Base-by-base conservation (phyloP, 2,888 invertebrate genomes). In the Tineola bisselliella region DNA sequence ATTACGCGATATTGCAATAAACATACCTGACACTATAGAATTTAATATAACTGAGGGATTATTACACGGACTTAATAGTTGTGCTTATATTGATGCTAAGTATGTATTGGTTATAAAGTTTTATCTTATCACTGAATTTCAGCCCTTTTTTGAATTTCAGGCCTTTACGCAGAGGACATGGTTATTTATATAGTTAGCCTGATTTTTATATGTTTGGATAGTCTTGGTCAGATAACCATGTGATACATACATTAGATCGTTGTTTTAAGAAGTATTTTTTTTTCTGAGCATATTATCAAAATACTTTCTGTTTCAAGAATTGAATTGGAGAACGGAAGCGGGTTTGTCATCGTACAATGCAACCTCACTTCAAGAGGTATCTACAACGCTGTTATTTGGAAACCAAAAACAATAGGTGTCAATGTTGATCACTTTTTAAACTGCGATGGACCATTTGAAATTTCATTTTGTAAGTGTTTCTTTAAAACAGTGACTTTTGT, bases 381-480 rank as follows among this genome's bases (percentile, higher is more conserved):
- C 15, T 58, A 58, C 58, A 33, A 58, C 11, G 58, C 58, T 8
- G 33, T 33, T 58, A 33, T 58, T 13, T 15, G 33, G 33, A 31
- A 58, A 33, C 58, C 58, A 10, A 33, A 31, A 13, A 15, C 19
- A 33, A 13, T 58, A 30, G 58, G 58, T 10, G 33, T 58, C 6
- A 19, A 15, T 33, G 33, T 58, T 1, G 33, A n/a, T 15, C 25
- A 31, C 12, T 33, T 6, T n/a, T 18, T 54, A 10, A 58, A 33
- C 6, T 58, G 58, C n/a, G 58, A 58, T 58, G 58, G 58, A 6
- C 31, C 31, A 8, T 58, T 13, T 15, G 8, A 58, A 6, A 3
- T 58, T 58, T n/a, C 13, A 8, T 13, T 58, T 10, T 33, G 58
- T 58, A 58, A 58, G 58, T 58, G 8, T 13, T 17, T 58, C 25